Conservation (phyloP, 2,888 invertebrate species). For the Brassicogethes aeneus region DNA sequence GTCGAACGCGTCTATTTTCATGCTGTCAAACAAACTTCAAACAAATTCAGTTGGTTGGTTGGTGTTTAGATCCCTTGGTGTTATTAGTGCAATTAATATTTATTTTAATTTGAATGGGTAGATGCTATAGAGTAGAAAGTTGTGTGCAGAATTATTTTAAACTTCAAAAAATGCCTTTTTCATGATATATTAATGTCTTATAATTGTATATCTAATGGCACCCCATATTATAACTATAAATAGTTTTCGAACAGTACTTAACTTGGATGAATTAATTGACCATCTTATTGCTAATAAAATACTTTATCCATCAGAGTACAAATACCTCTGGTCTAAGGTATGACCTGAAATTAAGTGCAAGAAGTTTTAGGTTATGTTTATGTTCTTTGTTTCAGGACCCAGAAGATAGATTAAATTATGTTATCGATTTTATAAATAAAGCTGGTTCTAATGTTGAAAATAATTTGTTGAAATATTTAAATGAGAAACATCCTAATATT, state of each 20-base stretch:
- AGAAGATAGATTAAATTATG: background rate
- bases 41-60: background rate
- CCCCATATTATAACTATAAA: background rate
- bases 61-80: background rate
- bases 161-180: background rate
- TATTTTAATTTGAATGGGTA: background rate
- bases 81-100: background rate
- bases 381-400: background rate
- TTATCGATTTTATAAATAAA: background rate
- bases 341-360: too few species aligned
- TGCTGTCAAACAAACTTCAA: background rate
- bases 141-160: background rate
- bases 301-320: slow-evolving; percentile 13
- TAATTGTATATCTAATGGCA: background rate
- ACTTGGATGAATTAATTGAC: slow-evolving; percentile 18
- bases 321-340: background rate
- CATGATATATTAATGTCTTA: background rate
- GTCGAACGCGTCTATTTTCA: background rate
- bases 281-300: slow-evolving; percentile 11
- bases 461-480: background rate
- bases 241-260: slow-evolving; percentile 10
- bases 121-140: background rate
- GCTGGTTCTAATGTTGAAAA: too few species aligned
- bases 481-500: background rate
- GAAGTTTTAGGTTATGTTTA: too few species aligned